phyloP scores from a whole-genome alignment of 2,888 invertebrate species.

The Alloscopus bannaensis region DNA sequence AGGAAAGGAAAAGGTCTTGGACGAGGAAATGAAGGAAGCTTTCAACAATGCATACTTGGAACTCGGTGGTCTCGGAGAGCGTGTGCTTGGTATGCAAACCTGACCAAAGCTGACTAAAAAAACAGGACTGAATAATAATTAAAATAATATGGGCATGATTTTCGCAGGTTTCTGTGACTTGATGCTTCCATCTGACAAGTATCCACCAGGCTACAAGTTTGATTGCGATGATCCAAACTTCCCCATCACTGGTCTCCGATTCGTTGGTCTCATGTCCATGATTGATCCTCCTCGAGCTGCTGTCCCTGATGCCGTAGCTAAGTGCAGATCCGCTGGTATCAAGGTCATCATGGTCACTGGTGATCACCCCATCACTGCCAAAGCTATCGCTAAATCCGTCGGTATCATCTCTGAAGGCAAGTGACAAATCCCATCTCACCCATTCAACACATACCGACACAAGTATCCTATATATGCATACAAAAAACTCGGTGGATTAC shows the following conservation, averaged over 20 bases:
- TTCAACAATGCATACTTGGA: constrained; percentile 84
- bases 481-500: too few relatives aligned
- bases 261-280: constrained; percentile 83
- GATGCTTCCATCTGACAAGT: constrained; percentile 76
- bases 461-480: too few relatives aligned
- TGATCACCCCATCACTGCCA: constrained; percentile 87
- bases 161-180: constrained; percentile 76
- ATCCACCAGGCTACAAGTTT: constrained; percentile 79
- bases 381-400: constrained; percentile 84
- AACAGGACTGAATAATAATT: not conserved
- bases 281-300: constrained; percentile 83
- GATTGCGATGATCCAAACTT: constrained; percentile 82
- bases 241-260: constrained; percentile 80
- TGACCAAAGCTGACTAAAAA: too few relatives aligned
- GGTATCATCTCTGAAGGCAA: constrained; percentile 82
- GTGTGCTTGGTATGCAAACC: constrained; percentile 80
- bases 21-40: constrained; percentile 78
- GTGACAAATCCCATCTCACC: too few relatives aligned
- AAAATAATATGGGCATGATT: not conserved
- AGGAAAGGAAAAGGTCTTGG: constrained; percentile 78
- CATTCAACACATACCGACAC: too few relatives aligned
- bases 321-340: constrained; percentile 86
- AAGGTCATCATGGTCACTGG: constrained; percentile 82
- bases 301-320: constrained; percentile 82
- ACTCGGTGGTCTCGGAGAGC: constrained; percentile 90